These are phyloP conservation scores for Halictus rubicundus DNA, from an alignment of 1,140 invertebrate species.

Conservation along the genomic window DNA sequence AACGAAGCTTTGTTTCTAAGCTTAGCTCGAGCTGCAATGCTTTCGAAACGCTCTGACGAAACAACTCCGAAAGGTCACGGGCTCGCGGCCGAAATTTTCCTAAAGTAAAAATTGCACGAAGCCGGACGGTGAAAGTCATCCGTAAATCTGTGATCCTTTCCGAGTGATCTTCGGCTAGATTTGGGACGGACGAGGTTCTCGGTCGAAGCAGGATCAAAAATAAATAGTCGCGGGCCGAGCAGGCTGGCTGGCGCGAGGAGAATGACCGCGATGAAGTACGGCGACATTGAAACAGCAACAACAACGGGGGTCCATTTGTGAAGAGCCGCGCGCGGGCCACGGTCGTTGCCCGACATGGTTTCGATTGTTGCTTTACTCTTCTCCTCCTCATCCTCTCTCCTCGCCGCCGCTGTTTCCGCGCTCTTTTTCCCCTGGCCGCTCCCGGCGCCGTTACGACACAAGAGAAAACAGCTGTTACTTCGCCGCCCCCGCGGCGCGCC, in stretches of 20 bases:
- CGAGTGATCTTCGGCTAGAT: neutral
- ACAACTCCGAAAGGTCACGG: too few relatives aligned
- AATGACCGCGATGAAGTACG: conserved; percentile 29
- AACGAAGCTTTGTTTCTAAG: too few relatives aligned
- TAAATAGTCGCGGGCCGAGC: neutral
- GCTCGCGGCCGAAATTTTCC: too few relatives aligned
- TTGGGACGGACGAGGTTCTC: neutral
- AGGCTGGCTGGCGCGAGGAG: conserved; percentile 17
- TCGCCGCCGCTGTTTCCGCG: conserved; percentile 14
- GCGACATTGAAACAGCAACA: conserved; percentile 64
- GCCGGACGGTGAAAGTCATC: too few relatives aligned
- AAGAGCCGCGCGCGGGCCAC: conserved; percentile 51
- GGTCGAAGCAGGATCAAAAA: neutral
- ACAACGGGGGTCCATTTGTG: conserved; percentile 53
- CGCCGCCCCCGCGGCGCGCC: conserved; percentile 13
- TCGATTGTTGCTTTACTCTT: conserved; percentile 66
- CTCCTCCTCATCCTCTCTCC: conserved; percentile 41
- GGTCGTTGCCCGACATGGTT: conserved; percentile 66
- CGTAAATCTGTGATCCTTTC: neutral
- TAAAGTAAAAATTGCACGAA: too few relatives aligned
- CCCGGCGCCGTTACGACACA: conserved; percentile 55
- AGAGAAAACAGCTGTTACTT: conserved; percentile 69
- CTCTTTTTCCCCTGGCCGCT: conserved; percentile 51
- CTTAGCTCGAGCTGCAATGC: too few relatives aligned
- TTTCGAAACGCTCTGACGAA: too few relatives aligned